Conservation (phyloP, 2,888 invertebrate species). For the Prosapia bicincta region DNA sequence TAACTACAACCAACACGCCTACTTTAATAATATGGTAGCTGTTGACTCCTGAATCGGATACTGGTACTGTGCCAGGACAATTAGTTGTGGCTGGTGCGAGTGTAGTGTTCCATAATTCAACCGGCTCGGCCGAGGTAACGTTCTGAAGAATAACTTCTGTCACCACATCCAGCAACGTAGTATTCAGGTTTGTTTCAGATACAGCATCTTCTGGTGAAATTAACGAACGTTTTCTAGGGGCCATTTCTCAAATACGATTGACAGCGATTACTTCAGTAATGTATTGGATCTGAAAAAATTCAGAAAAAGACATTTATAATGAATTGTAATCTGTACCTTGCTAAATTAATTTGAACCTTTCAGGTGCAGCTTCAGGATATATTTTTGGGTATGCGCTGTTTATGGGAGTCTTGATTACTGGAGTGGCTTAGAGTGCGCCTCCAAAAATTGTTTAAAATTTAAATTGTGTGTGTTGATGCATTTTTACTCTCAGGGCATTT, state of each 20-base stretch:
- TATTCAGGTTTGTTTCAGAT: not conserved
- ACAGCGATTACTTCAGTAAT: too few relatives aligned
- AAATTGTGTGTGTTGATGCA: too few relatives aligned
- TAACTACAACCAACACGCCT: conserved; percentile 43
- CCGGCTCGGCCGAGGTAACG: not conserved
- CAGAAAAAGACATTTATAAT: too few relatives aligned
- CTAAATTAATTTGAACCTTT: too few relatives aligned
- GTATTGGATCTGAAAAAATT: too few relatives aligned
- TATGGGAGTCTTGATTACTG: too few relatives aligned
- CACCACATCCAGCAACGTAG: not conserved
- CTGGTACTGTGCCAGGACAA: not conserved
- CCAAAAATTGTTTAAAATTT: too few relatives aligned
- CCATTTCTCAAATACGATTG: not conserved
- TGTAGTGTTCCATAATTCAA: not conserved
- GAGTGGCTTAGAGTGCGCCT: too few relatives aligned
- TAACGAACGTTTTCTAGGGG: not conserved
- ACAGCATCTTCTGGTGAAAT: not conserved
- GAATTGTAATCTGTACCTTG: too few relatives aligned
- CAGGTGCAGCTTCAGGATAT: too few relatives aligned
- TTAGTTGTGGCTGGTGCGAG: not conserved
- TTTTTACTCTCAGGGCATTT: too few relatives aligned
- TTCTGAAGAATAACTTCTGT: not conserved
- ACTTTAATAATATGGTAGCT: conserved; percentile 43
- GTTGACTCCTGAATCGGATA: not conserved
- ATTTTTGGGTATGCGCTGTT: too few relatives aligned